Evolutionary conservation across 2,888 invertebrate species (phyloP).

Genomic region (Ceraclea dissimilis): DNA sequence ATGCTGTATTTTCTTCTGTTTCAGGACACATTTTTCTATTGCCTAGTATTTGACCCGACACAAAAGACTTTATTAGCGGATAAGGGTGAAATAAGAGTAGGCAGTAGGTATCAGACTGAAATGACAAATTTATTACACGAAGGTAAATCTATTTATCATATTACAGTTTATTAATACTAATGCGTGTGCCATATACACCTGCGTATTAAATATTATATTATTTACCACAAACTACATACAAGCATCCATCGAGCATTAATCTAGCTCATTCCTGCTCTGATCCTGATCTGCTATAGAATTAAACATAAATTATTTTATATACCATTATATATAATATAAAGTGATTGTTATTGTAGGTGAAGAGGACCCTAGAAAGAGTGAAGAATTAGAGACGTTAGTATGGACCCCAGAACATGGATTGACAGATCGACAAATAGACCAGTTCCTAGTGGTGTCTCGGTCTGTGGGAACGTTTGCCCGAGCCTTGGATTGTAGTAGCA

Average conservation of each 20-base stretch:
- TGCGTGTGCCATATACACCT: too few species aligned
- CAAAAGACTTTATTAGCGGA: conserved; percentile 98
- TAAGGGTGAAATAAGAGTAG: conserved; percentile 90
- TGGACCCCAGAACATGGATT: conserved; percentile 92
- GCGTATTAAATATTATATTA: neutral
- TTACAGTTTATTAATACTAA: neutral
- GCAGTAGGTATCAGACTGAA: conserved; percentile 96
- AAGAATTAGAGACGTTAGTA: conserved; percentile 82
- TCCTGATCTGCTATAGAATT: too few species aligned
- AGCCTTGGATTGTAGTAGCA: conserved; percentile 96
- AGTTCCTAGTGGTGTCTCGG: conserved; percentile 89
- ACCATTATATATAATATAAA: too few species aligned
- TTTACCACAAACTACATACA: neutral
- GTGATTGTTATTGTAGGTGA: too few species aligned
- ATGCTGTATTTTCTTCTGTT: conserved; percentile 29
- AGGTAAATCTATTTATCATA: conserved; percentile 40
- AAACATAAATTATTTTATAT: too few species aligned
- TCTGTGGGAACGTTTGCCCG: conserved; percentile 98
- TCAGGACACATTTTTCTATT: conserved; percentile 98
- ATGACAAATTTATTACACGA: conserved; percentile 74
- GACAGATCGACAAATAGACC: conserved; percentile 95
- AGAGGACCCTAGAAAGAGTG: conserved; percentile 51
- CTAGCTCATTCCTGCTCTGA: too few species aligned
- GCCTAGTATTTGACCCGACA: conserved; percentile 98
- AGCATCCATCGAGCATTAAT: too few species aligned